phyloP scores from a whole-genome alignment of 2,888 invertebrate genomes.

The Leucania comma region DNA sequence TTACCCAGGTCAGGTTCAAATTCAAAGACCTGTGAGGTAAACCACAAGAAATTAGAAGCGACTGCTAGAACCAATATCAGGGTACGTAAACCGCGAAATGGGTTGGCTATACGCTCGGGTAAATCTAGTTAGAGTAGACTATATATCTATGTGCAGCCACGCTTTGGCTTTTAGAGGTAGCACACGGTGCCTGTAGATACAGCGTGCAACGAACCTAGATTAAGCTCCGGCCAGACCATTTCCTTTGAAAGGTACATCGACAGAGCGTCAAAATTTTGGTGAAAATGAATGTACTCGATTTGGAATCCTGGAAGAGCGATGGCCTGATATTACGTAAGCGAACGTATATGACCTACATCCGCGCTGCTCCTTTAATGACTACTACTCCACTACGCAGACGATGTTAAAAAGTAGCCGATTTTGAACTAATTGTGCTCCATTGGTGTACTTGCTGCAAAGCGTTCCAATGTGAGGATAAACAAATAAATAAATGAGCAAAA shows the following conservation, averaged over 20 bases:
- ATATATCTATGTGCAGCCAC: neutral
- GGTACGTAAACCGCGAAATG: slow-evolving; percentile 27
- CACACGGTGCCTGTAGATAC: slow-evolving; percentile 4
- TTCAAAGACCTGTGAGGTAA: slow-evolving; percentile 8
- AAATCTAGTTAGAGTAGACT: neutral
- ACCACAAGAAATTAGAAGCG: slow-evolving; percentile 12
- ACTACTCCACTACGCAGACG: too few relatives aligned
- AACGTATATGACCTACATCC: too few relatives aligned
- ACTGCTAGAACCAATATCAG: slow-evolving; percentile 21
- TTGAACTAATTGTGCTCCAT: too few relatives aligned
- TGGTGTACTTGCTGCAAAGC: too few relatives aligned
- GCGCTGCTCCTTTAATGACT: too few relatives aligned
- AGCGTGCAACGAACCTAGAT: slow-evolving; percentile 23
- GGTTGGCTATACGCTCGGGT: slow-evolving; percentile 15
- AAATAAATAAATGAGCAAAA: neutral
- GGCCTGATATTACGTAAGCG: too few relatives aligned
- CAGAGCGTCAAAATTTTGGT: too few relatives aligned
- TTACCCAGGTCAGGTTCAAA: neutral
- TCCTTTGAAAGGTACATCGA: too few relatives aligned
- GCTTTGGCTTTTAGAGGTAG: slow-evolving; percentile 21
- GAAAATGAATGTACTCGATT: too few relatives aligned
- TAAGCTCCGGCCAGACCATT: neutral
- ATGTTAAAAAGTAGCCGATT: too few relatives aligned
- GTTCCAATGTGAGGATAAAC: too few relatives aligned
- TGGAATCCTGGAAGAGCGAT: too few relatives aligned